Percentiles rank a stretch among this genome's conserved stretches.
Conservation (phyloP, 2,113 vertebrate species). For the Sinocyclocheilus grahami region DNA sequence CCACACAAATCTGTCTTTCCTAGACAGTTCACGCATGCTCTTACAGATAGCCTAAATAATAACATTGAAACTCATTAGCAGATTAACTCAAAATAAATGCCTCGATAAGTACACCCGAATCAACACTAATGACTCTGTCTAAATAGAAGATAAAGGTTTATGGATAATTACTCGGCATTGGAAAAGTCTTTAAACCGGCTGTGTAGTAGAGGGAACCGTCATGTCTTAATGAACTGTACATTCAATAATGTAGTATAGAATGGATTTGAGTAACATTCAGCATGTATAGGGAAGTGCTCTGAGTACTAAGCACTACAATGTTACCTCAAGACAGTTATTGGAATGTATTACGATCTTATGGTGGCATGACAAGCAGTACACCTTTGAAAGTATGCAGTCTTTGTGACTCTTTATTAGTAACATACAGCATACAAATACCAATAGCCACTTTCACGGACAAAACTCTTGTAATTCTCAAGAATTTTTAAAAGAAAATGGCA, state of each 20-base stretch:
- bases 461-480: not conserved
- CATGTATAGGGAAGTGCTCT: not conserved
- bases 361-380: not conserved
- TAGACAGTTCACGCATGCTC: not conserved
- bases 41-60: constrained; percentile 17
- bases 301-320: not conserved
- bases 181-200: not conserved
- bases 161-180: constrained; percentile 23
- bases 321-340: not conserved
- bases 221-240: constrained; percentile 20
- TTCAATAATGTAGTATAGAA: not conserved
- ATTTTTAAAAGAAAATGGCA: not conserved
- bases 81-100: constrained; percentile 25
- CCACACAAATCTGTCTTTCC: not conserved
- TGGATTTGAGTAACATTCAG: not conserved
- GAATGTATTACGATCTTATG: not conserved
- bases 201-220: not conserved
- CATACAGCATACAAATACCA: not conserved
- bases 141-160: constrained; percentile 15
- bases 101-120: constrained; percentile 10
- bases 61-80: constrained; percentile 28
- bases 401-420: not conserved
- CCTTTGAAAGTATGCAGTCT: not conserved
- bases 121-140: constrained; percentile 13
- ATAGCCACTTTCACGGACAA: not conserved